Evolutionary conservation across 2,888 invertebrate genomes (phyloP), one percentile per base, ranked within the genome.

Genomic region (Eledone cirrhosa): DNA sequence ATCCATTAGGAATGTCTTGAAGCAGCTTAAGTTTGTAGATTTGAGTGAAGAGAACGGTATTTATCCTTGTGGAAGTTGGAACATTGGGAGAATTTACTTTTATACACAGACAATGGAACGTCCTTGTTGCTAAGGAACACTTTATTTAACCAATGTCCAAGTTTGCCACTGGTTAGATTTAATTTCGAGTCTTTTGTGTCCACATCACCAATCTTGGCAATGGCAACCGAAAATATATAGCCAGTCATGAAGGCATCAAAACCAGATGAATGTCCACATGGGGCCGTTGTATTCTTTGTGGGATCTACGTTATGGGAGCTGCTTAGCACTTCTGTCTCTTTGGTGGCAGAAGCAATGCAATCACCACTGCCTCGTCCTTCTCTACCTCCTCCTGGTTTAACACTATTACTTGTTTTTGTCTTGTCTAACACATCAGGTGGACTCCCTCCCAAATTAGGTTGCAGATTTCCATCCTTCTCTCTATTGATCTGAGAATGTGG

Each of bases 201-300:
- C 31, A 79, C 77, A 29, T 81, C 82, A 0, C 84, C 82, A 75
- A 84, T 83, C 65, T 85, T 82, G 16, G 84, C 79, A 7, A 88
- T 48, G 78, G 87, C 88, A 33, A 83, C 84, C 5, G 90, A 88
- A 83, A 91, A 88, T 53, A 87, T 86, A 81, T 88, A 91, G 5
- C 91, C 91, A 22, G 91, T 91, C 91, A 91, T 91, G 81, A 91
- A 91, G 1, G 91, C 90, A 86, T 91, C 91, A 85, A 88, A 91
- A 0, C 91, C 91, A 69, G 91, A 91, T 24, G 91, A 81, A 84
- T 91, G 91, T 41, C 89, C 87, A 8, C 88, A 87, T 77, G 83
- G 84, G 22, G 80, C 81, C 59, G 31, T 77, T 78, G 65, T 3
- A 41, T 69, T 78, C 41, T 65, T 29, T 27, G 19, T 22, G 29